phyloP scores from a whole-genome alignment of 2,888 invertebrate genomes.

The Stenchaetothrips biformis region DNA sequence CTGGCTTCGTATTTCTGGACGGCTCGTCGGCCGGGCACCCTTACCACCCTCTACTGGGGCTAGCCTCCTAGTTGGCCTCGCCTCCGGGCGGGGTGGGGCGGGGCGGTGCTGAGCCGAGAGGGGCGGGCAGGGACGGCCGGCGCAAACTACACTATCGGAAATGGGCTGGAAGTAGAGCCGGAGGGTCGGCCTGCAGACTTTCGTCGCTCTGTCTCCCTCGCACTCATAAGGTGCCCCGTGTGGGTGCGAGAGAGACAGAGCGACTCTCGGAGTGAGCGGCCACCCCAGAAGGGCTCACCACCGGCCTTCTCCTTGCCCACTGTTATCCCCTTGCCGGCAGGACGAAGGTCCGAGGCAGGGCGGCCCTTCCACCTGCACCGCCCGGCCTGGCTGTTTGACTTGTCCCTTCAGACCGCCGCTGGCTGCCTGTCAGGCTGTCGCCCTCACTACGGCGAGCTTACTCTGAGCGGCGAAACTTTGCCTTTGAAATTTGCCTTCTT shows the following conservation, averaged over 20 bases:
- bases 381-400: not conserved
- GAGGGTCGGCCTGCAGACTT: not conserved
- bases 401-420: too few species aligned
- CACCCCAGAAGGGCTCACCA: not conserved
- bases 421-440: too few species aligned
- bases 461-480: too few species aligned
- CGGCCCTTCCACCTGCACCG: not conserved
- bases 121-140: not conserved
- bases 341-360: not conserved
- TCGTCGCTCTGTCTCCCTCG: too few species aligned
- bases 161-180: conserved; percentile 1
- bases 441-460: too few species aligned
- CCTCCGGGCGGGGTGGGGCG: not conserved
- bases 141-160: conserved; percentile 24
- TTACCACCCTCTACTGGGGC: not conserved
- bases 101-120: not conserved
- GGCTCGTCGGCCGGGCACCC: not conserved
- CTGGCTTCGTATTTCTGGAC: conserved; percentile 16
- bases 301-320: not conserved
- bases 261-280: not conserved
- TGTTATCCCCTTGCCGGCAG: not conserved
- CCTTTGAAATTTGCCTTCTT: too few species aligned
- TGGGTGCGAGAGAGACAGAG: not conserved
- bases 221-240: not conserved
- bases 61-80: conserved; percentile 1